Base-by-base conservation (phyloP, 2,797 vertebrate species). In the Bradypodion ventrale region DNA sequence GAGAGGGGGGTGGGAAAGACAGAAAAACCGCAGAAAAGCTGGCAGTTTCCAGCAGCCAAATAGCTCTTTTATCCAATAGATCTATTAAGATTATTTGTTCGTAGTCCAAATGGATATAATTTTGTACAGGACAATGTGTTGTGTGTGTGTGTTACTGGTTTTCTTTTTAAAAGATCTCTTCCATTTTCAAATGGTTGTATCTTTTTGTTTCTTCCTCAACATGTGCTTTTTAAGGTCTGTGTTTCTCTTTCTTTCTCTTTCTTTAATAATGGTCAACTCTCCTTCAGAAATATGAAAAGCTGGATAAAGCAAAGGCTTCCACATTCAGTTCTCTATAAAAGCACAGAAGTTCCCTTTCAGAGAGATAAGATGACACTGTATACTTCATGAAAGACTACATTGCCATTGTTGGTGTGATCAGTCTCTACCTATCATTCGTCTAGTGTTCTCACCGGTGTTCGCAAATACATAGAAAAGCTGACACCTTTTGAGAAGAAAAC, bases 61-160 rank as follows among this genome's bases (percentile, higher is more conserved):
- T 90, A 78, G 77, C 92, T 68, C 74, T 95, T 90, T 91, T 92
- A 93, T 88, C 82, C 87, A 93, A 85, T 65, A 85, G 90, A 92
- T 91, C 93, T 88, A 93, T 93, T 85, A 94, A 95, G 90, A 92
- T 89, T 83, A 86, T 93, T 75, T 89, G 77, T 83, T 94, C 78
- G 91, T 94, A 92, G 92, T 52, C 68, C 89, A 87, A 85, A 63
- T 88, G 87, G 94, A 86, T 90, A 89, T 84, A 90, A 89, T 87
- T 56, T 75, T 85, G 75, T 92, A 84, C 2, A 76, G 84, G 93
- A 88, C 27, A 25, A 72, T 81, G 78, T 15, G 3, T 63, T 87
- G 88, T 91, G 82, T 90, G 87, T 80, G 5, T 91, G 87, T 89
- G 70, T 88, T 29, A 19, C 10, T 37, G 27, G n/a, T 88, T 90